A percentile compares a stretch with the other conserved stretches of the same genome.
These are phyloP conservation scores for Ennomos quercinarius DNA, from an alignment of 2,888 invertebrate species.

Conservation along the genomic window DNA sequence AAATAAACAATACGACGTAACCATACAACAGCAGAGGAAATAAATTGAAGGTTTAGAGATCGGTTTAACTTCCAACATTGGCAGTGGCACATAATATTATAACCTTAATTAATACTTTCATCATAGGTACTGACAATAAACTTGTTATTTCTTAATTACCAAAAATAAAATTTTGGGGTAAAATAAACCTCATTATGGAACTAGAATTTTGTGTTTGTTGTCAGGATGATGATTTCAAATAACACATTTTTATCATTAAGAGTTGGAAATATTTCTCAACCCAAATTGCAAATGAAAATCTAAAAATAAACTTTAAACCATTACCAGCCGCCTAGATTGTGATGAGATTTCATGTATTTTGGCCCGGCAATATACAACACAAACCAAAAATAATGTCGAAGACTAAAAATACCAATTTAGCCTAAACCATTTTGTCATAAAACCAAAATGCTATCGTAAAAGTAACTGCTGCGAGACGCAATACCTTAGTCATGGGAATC, in stretches of 20 bases:
- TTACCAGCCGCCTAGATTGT: slow-evolving; percentile 3
- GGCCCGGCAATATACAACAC: slow-evolving; percentile 41
- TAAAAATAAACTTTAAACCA: slow-evolving; percentile 3
- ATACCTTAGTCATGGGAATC: slow-evolving; percentile 59
- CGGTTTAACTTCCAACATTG: slow-evolving; percentile 2
- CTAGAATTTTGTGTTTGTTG: no score
- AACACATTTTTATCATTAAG: no score
- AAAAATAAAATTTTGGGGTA: no score
- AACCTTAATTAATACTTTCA: no score
- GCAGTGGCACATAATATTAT: no score
- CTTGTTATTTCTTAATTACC: no score
- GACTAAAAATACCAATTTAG: slow-evolving; percentile 23
- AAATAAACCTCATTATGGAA: no score
- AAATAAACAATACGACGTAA: slow-evolving; percentile 62
- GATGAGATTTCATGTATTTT: slow-evolving; percentile 18
- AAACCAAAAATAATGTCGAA: slow-evolving; percentile 9
- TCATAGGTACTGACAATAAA: no score
- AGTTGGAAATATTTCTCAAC: no score
- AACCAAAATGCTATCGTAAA: slow-evolving; percentile 35
- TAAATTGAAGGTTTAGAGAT: slow-evolving; percentile 53
- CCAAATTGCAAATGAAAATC: not conserved
- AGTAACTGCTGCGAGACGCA: slow-evolving; percentile 35
- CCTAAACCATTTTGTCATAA: slow-evolving; percentile 13
- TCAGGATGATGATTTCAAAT: no score
- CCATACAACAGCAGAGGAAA: slow-evolving; percentile 51